Evolutionary conservation across 2,888 invertebrate species (phyloP).

Genomic region (Cheilosia grossa): DNA sequence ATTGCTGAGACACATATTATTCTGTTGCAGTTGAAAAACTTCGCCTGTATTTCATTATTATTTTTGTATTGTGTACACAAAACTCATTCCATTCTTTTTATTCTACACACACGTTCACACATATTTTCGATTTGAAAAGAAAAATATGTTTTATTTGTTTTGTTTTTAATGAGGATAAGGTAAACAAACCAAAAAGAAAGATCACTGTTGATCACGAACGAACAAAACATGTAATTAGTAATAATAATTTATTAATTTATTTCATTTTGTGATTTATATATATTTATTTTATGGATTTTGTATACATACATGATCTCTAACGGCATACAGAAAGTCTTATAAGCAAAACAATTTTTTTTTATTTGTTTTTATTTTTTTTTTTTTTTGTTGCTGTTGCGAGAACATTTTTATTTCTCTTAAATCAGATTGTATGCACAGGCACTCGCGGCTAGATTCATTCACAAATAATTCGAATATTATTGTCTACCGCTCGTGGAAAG

Average conservation of each 20-base stretch:
- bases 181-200: constrained; percentile 23
- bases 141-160: constrained; percentile 37
- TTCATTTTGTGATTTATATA: constrained; percentile 67
- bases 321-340: constrained; percentile 40
- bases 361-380: constrained; percentile 15
- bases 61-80: constrained; percentile 66
- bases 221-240: constrained; percentile 64
- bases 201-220: constrained; percentile 54
- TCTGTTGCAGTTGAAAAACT: constrained; percentile 17
- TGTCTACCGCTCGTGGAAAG: background rate
- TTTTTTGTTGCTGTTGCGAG: constrained; percentile 29
- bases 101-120: background rate
- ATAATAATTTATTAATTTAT: constrained; percentile 68
- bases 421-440: background rate
- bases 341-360: constrained; percentile 29
- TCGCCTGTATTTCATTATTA: constrained; percentile 46
- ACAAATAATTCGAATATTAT: background rate
- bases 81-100: constrained; percentile 55
- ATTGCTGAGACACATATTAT: constrained; percentile 36
- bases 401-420: constrained; percentile 35
- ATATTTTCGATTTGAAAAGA: constrained; percentile 23
- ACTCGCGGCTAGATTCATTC: background rate
- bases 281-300: constrained; percentile 60
- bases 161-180: constrained; percentile 38
- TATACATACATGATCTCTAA: constrained; percentile 53